These are phyloP conservation scores for Yasuhikotakia modesta DNA, from an alignment of 2,797 vertebrate genomes.

Conservation along the genomic window DNA sequence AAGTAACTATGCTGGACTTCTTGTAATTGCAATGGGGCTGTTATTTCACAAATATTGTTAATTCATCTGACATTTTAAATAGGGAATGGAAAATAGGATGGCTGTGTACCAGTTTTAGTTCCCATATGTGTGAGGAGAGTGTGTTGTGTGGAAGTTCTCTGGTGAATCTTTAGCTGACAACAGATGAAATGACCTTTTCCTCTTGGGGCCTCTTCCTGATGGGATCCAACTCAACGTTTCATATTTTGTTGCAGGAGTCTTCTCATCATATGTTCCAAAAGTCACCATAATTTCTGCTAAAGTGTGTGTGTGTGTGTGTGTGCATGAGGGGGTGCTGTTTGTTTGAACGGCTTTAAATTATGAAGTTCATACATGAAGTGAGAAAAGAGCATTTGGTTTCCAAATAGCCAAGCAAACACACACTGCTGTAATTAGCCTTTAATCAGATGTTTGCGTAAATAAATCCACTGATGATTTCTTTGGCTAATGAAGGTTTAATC, in stretches of 20 bases:
- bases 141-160: slow-evolving; percentile 26
- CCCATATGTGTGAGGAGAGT: slow-evolving; percentile 23
- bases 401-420: too few relatives aligned
- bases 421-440: too few relatives aligned
- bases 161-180: slow-evolving; percentile 31
- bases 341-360: slow-evolving; percentile 4
- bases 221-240: slow-evolving; percentile 18
- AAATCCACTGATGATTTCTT: background rate
- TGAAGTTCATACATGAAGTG: background rate
- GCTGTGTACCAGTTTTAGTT: slow-evolving; percentile 29
- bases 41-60: slow-evolving; percentile 6
- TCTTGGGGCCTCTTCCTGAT: slow-evolving; percentile 19
- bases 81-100: background rate
- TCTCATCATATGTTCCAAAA: background rate
- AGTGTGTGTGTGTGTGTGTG: background rate
- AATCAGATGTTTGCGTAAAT: background rate
- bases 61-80: slow-evolving; percentile 33
- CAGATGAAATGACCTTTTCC: slow-evolving; percentile 20
- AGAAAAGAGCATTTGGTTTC: background rate
- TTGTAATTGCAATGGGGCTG: background rate
- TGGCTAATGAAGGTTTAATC: background rate
- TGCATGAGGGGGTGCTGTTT: slow-evolving; percentile 4
- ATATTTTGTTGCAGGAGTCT: background rate
- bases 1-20: background rate
- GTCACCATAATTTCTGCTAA: background rate